Conservation (phyloP, 2,888 invertebrate species). For the Eretmocerus hayati region DNA sequence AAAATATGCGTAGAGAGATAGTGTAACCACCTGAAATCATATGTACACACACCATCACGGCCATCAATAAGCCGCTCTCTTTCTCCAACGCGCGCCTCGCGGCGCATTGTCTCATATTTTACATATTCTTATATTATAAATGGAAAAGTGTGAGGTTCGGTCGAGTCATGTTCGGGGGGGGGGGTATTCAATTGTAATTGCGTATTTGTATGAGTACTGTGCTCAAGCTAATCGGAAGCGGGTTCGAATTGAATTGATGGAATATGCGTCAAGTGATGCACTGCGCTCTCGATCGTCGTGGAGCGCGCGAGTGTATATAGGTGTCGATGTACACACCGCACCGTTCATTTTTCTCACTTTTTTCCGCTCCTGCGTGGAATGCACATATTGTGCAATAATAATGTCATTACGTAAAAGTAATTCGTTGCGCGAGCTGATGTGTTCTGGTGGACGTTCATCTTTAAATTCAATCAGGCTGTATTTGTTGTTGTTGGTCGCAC, state of each 20-base stretch:
- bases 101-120: neutral
- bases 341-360: too few species aligned
- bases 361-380: too few species aligned
- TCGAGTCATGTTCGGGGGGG: too few species aligned
- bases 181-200: too few species aligned
- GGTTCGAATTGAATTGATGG: too few species aligned
- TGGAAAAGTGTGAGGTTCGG: too few species aligned
- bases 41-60: conserved; percentile 14
- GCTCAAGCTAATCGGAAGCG: too few species aligned
- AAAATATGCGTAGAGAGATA: conserved; percentile 87
- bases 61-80: conserved; percentile 13
- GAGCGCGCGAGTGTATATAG: neutral
- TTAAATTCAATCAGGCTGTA: conserved; percentile 19
- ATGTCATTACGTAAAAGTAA: conserved; percentile 23
- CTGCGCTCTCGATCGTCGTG: too few species aligned
- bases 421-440: conserved; percentile 18
- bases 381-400: conserved; percentile 17
- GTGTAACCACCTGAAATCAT: conserved; percentile 73
- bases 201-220: too few species aligned
- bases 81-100: neutral
- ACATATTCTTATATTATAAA: too few species aligned
- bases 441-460: conserved; percentile 17
- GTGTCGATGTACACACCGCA: neutral
- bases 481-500: conserved; percentile 17
- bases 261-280: too few species aligned